Conservation (phyloP, 1,140 invertebrate genomes). For the Sitophilus oryzae region DNA sequence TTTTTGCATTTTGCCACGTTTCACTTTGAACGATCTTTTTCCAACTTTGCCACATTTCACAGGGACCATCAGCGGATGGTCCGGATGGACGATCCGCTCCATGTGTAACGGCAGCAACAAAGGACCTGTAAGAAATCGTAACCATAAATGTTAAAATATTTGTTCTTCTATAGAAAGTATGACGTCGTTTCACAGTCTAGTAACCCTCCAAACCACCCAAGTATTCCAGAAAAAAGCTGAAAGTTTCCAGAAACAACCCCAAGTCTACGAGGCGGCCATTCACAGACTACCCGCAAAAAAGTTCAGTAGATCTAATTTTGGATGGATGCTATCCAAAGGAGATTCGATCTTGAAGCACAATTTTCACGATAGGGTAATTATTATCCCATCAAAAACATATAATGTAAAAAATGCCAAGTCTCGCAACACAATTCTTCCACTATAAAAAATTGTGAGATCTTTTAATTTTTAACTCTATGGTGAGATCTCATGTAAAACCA, state of each 20-base stretch:
- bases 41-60: neutral
- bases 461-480: too few relatives aligned
- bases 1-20: too few relatives aligned
- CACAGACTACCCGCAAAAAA: neutral
- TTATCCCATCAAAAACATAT: too few relatives aligned
- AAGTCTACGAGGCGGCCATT: neutral
- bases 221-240: constrained; percentile 24
- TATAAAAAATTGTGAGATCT: too few relatives aligned
- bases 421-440: too few relatives aligned
- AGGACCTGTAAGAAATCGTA: too few relatives aligned
- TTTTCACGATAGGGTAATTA: constrained; percentile 22
- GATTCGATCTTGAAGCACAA: constrained; percentile 18
- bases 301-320: constrained; percentile 14
- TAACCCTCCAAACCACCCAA: constrained; percentile 16
- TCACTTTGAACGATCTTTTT: too few relatives aligned
- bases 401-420: too few relatives aligned
- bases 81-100: too few relatives aligned
- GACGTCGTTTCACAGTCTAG: constrained; percentile 21
- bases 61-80: neutral
- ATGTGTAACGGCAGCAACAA: too few relatives aligned
- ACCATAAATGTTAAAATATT: neutral
- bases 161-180: neutral
- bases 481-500: too few relatives aligned
- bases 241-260: constrained; percentile 6
- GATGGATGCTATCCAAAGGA: constrained; percentile 19